These are phyloP conservation scores for Xanthia togata DNA, from an alignment of 2,888 invertebrate genomes.

Conservation along the genomic window DNA sequence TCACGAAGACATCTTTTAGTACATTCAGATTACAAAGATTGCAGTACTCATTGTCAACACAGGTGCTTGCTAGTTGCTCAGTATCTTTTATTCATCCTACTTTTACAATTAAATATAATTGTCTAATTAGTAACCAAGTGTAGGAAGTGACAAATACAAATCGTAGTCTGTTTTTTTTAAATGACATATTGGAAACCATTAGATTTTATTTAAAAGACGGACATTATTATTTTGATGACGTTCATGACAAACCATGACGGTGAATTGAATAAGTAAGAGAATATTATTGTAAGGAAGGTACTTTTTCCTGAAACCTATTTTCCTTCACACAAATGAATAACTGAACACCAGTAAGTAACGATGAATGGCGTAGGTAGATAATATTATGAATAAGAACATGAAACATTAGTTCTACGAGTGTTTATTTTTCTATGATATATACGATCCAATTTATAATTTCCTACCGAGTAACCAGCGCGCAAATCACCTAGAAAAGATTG, in stretches of 20 bases:
- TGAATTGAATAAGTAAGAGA: slow-evolving; percentile 15
- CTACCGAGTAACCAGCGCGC: too few relatives aligned
- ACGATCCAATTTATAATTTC: not conserved
- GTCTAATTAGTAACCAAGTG: slow-evolving; percentile 3
- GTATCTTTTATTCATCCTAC: not conserved
- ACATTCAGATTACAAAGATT: too few relatives aligned
- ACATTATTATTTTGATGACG: slow-evolving; percentile 13
- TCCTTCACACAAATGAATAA: not conserved
- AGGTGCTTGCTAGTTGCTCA: too few relatives aligned
- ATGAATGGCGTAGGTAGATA: slow-evolving; percentile 2
- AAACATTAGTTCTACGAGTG: not conserved
- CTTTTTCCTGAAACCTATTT: slow-evolving; percentile 6
- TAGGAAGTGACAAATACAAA: not conserved
- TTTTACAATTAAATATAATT: slow-evolving; percentile 14
- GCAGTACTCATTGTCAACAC: too few relatives aligned
- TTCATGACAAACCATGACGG: not conserved
- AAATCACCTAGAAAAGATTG: not conserved
- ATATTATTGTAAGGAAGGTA: slow-evolving; percentile 23
- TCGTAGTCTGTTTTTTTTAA: not conserved
- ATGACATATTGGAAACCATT: slow-evolving; percentile 18
- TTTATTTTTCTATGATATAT: not conserved
- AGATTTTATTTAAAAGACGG: not conserved
- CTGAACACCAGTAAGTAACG: not conserved
- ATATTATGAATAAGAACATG: not conserved
- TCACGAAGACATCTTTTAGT: too few relatives aligned